Evolutionary conservation across 1,140 invertebrate genomes (phyloP), one percentile per base, ranked within the genome.

Genomic region (Drosophila subpulchrella): DNA sequence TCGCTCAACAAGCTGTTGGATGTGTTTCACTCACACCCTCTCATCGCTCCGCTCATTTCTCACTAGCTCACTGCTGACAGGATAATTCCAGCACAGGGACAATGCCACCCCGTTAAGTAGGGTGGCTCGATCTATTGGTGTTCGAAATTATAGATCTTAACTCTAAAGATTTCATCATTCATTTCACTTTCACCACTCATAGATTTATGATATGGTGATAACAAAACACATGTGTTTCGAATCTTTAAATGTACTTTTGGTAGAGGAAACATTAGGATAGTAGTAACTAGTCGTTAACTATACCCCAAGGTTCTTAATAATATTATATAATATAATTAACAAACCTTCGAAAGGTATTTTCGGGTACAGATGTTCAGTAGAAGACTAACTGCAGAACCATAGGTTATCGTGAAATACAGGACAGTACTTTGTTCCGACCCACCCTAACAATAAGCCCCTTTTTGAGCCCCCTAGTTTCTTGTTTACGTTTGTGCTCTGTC

Each of bases 401-500:
- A 38, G 38, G 32, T 10, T 6, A 34, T 34, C 7, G 7, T 3
- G 1, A 34, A 39, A 5, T 5, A 12, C 10, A 2, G 20, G 15
- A 10, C 20, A 6, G 11, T 20, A 20, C 30, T 12, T 17, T 36
- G 15, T 6, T 20, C 11, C 30, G 60, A 68, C 4, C 10, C 61
- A 68, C 65, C 65, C 65, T 68, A 66, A 6, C 6, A 8, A 7
- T 66, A 68, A 68, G 61, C 60, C 56, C 58, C 34, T 24, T 53
- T 27, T 24, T 17, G 41, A 54, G 39, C 59, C 38, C 27, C 27
- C 42, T 58, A 42, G 44, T 36, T 68, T 46, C 51, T 62, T 89
- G 84, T 89, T 89, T 89, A 89, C 77, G 88, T 89, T 89, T 89
- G 81, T 59, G 84, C 84, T 89, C 68, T 89, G 84, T 89, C 84